Evolutionary conservation across 2,888 invertebrate species (phyloP), one percentile per base, ranked within the genome.

Genomic region (Euplagia quadripunctaria): DNA sequence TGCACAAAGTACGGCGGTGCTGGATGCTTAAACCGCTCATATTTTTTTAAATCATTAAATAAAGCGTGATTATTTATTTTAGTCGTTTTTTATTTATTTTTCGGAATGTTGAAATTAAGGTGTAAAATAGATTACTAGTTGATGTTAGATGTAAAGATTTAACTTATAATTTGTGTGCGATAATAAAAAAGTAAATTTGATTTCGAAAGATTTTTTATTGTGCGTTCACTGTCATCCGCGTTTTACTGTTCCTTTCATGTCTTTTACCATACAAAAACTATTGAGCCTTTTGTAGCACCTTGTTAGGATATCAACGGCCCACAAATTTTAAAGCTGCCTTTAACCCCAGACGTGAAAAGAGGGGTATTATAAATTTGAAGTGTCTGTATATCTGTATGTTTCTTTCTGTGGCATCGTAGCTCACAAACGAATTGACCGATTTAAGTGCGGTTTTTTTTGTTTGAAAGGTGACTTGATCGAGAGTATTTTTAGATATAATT

Each of bases 141-240:
- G 87, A 86, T 89, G 87, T 90, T 90, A 91, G 87, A 83, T 80
- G 85, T 88, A 84, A 90, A 82, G 86, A 88, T 88, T 86, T 88
- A 87, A 82, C 81, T 88, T 88, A 86, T 88, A 81, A 82, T 86
- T 85, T 81, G 90, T 91, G 92, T 92, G 91, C 87, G 86, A 72
- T 79, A 91, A 90, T 90, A 91, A 91, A 91, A 77, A 88, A 90
- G 87, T 72, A 74, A 77, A 75, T 68, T 71, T 70, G 66, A 76
- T 70, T 68, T 4, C 0, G 49, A 14, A 64, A 20, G 20, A 8
- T 49, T 81, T 84, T 79, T 65, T 76, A 80, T 81, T 78, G 61
- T 31, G 6, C 6, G 0, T 14, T 3, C 8, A 58, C 61, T 31
- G 0, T 7, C 14, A 31, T 12, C 20, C 9, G n/a, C 20, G 0